phyloP scores from a whole-genome alignment of 2,113 vertebrate genomes.

The Phaetusa simplex region DNA sequence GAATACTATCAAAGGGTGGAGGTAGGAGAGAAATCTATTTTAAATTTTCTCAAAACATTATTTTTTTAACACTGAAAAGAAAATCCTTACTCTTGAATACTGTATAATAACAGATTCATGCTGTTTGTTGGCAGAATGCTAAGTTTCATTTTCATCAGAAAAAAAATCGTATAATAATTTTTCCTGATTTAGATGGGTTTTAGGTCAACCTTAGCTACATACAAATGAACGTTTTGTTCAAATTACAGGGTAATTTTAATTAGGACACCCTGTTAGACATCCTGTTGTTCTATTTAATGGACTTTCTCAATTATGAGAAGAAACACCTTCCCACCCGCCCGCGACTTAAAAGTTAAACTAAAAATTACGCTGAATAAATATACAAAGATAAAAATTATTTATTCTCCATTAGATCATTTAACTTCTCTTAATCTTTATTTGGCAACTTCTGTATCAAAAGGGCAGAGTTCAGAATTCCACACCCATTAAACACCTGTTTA shows the following conservation, averaged over 20 bases:
- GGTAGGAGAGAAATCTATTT: not conserved
- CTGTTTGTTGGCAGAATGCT: conserved; percentile 36
- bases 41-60: not conserved
- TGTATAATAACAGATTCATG: not conserved
- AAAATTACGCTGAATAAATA: conserved; percentile 54
- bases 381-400: conserved; percentile 19
- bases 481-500: conserved; percentile 65
- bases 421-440: conserved; percentile 46
- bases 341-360: not conserved
- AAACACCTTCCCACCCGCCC: not conserved
- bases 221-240: conserved; percentile 54
- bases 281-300: conserved; percentile 64
- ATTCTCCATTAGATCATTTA: not conserved
- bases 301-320: conserved; percentile 57
- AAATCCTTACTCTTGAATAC: conserved; percentile 4
- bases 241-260: conserved; percentile 65
- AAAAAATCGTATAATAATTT: not conserved
- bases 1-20: not conserved
- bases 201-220: conserved; percentile 61
- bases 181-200: conserved; percentile 45
- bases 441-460: conserved; percentile 40
- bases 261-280: conserved; percentile 62
- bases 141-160: conserved; percentile 34
- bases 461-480: conserved; percentile 52
- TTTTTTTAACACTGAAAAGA: not conserved